phyloP scores from a whole-genome alignment of 2,888 invertebrate species.

The Conomelus anceps region DNA sequence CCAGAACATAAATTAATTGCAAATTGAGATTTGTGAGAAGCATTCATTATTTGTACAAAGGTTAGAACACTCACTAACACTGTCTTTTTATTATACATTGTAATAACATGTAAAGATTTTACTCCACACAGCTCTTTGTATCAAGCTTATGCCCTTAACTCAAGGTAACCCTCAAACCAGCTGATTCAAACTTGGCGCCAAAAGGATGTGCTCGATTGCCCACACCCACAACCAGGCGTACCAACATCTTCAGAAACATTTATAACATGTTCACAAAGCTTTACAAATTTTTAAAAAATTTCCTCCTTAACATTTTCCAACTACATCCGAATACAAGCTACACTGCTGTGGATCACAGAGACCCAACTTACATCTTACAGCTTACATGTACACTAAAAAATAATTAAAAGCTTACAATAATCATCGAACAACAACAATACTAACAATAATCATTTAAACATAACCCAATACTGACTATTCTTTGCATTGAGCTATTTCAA shows the following conservation, averaged over 20 bases:
- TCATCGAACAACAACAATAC: background rate
- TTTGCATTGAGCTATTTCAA: background rate
- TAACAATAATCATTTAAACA: background rate
- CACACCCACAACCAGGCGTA: background rate
- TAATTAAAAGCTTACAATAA: background rate
- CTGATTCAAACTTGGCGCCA: background rate
- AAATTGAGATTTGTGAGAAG: background rate
- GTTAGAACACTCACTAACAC: background rate
- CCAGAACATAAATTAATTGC: background rate
- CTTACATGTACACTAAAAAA: background rate
- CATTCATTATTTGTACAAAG: background rate
- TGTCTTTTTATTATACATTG: background rate
- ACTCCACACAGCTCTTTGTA: background rate
- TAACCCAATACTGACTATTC: background rate
- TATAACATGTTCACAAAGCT: background rate
- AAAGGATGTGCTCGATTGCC: background rate
- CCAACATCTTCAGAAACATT: background rate
- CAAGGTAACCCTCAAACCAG: background rate
- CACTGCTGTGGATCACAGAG: background rate
- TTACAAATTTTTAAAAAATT: background rate
- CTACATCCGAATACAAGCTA: background rate
- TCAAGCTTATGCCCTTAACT: background rate
- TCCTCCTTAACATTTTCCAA: background rate
- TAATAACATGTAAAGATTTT: background rate
- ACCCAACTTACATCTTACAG: background rate